These are phyloP conservation scores for Chymomyza caudatula DNA, from an alignment of 2,888 invertebrate genomes.

Conservation along the genomic window DNA sequence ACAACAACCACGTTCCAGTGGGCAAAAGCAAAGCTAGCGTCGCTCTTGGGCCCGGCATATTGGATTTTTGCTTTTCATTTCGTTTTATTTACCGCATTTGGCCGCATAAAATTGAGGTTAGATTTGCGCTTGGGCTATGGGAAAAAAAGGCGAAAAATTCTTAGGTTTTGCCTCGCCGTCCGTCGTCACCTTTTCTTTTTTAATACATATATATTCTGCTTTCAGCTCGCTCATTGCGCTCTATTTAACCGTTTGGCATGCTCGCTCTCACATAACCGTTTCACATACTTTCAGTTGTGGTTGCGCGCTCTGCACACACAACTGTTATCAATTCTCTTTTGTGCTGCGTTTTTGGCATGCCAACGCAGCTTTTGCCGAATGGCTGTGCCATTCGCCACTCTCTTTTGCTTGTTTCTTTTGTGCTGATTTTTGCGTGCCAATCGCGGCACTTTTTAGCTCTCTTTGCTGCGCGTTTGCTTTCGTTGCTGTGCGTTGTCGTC, in stretches of 20 bases:
- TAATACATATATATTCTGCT: conserved; percentile 6
- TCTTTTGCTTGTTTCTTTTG: conserved; percentile 25
- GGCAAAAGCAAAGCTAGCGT: background rate
- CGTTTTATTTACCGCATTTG: conserved; percentile 42
- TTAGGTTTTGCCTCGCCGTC: conserved; percentile 31
- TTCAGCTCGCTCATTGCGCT: conserved; percentile 27
- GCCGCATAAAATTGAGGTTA: conserved; percentile 28
- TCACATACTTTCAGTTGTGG: conserved; percentile 56
- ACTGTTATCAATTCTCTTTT: conserved; percentile 54
- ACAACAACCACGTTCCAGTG: background rate
- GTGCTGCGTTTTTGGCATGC: conserved; percentile 38
- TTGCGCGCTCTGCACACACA: conserved; percentile 17
- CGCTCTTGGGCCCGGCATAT: conserved; percentile 11
- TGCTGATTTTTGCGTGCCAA: conserved; percentile 22
- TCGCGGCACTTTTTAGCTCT: conserved; percentile 38
- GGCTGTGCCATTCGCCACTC: background rate
- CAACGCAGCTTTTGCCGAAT: conserved; percentile 17
- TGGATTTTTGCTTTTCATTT: conserved; percentile 2
- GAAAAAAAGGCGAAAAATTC: background rate
- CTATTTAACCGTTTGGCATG: conserved; percentile 46
- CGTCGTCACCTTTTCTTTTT: conserved; percentile 23
- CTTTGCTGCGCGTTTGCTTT: conserved; percentile 20
- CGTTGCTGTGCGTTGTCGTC: conserved; percentile 35
- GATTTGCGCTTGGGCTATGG: background rate
- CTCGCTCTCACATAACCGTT: conserved; percentile 51